Base-by-base conservation (phyloP, 1,140 invertebrate genomes). In the Armadillidium nasatum region DNA sequence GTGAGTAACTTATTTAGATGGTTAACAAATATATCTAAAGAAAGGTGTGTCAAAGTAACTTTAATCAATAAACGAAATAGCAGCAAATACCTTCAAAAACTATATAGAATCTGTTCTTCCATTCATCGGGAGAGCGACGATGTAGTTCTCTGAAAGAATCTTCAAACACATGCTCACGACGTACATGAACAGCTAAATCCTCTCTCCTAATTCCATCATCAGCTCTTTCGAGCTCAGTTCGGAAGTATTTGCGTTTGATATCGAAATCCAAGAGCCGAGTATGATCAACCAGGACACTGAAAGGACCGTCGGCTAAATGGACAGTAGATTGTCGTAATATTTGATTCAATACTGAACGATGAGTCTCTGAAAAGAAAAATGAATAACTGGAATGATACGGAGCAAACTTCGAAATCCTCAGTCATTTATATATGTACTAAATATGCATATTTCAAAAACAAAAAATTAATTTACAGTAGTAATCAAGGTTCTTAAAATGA, bases 71-170 rank as follows among this genome's bases (percentile, higher is more conserved):
- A n/a, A n/a, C n/a, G n/a, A 7, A 0, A 7, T 78, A 82, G n/a
- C n/a, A n/a, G n/a, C n/a, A n/a, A n/a, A n/a, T 86, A 92, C 92
- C 93, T 89, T 97, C 94, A 86, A 97, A 97, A 0, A 96, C 93
- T 82, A 97, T 96, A 84, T 96, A 97, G 84, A 97, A 96, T 69
- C 94, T 85, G 85, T 95, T 94, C 83, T 96, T 96, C 94, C 94
- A 97, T 84, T 97, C 95, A 82, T 95, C 93, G 10, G 93, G 88
- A 50, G 90, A 88, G 71, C 93, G 87, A 54, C 95, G 88, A 83
- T 94, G 94, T 10, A 97, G 86, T 83, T 96, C 93, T 74, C 94
- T 88, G 84, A 94, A 97, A 0, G 93, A 95, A 83, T 97, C 94
- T 84, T 96, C 93, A 84, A 97, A 97, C 0, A 97, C 92, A 82